phyloP scores from a whole-genome alignment of 1,140 invertebrate species.

The Acarapis woodi region DNA sequence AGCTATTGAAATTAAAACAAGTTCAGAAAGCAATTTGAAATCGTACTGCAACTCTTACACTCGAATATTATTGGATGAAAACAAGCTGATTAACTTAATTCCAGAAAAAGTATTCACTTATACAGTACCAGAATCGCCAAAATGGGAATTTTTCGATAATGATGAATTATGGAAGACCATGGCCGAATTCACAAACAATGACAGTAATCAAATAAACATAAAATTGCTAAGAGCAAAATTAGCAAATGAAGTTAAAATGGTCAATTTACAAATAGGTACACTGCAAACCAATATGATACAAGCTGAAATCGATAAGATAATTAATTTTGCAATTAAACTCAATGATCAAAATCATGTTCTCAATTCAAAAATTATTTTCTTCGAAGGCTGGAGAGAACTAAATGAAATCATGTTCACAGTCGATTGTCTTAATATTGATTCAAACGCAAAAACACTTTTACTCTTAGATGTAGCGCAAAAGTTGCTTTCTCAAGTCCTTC shows the following conservation, averaged over 20 bases:
- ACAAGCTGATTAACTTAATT: slow-evolving; percentile 5
- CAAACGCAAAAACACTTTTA: slow-evolving; percentile 1
- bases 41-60: slow-evolving; percentile 8
- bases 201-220: slow-evolving; percentile 7
- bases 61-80: slow-evolving; percentile 7
- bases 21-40: slow-evolving; percentile 7
- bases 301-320: slow-evolving; percentile 9
- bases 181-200: background rate
- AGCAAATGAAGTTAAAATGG: slow-evolving; percentile 6
- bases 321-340: slow-evolving; percentile 6
- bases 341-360: slow-evolving; percentile 7
- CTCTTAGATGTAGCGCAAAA: slow-evolving; percentile 9
- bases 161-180: slow-evolving; percentile 11
- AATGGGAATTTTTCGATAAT: slow-evolving; percentile 10
- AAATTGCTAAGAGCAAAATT: slow-evolving; percentile 9
- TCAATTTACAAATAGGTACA: slow-evolving; percentile 8
- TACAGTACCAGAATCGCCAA: slow-evolving; percentile 4
- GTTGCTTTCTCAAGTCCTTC: slow-evolving; percentile 1
- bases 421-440: slow-evolving; percentile 6
- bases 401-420: slow-evolving; percentile 6
- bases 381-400: slow-evolving; percentile 10
- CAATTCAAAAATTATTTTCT: slow-evolving; percentile 5
- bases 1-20: slow-evolving; percentile 9
- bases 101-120: slow-evolving; percentile 5
- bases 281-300: slow-evolving; percentile 7